A percentile compares a stretch with the other conserved stretches of the same genome.
phyloP scores from a whole-genome alignment of 1,140 invertebrate species.

The Aleiodes sp. region DNA sequence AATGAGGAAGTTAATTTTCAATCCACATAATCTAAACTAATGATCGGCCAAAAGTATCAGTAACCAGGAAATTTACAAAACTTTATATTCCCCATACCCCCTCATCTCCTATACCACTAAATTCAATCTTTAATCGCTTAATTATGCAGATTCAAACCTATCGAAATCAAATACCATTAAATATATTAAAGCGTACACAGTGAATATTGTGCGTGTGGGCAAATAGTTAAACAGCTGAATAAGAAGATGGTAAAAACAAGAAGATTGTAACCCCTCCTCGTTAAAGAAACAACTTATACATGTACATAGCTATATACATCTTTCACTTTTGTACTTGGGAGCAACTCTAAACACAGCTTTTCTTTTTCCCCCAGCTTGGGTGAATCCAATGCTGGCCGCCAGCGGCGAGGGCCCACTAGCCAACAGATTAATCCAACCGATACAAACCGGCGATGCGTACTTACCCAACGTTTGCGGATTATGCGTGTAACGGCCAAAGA shows the following conservation, averaged over 20 bases:
- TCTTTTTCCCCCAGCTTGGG: background rate
- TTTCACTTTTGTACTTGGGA: background rate
- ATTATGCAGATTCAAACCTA: slow-evolving; percentile 6
- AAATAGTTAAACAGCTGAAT: too few relatives aligned
- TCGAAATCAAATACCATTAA: background rate
- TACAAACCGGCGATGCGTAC: slow-evolving; percentile 11
- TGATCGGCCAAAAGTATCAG: background rate
- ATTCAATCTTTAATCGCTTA: slow-evolving; percentile 11
- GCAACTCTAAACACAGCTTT: background rate
- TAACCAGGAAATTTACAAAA: background rate
- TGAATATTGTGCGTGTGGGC: too few relatives aligned
- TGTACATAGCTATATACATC: too few relatives aligned
- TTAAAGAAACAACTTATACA: too few relatives aligned
- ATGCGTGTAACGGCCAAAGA: slow-evolving; percentile 11
- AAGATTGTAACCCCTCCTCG: too few relatives aligned
- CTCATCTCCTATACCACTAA: background rate
- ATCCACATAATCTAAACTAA: background rate
- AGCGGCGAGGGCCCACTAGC: background rate
- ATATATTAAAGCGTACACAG: background rate
- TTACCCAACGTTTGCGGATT: slow-evolving; percentile 14
- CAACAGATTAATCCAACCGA: slow-evolving; percentile 13
- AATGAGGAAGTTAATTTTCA: background rate
- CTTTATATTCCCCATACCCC: background rate
- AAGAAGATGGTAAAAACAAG: too few relatives aligned
- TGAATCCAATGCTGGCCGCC: too few relatives aligned